Percentiles rank a stretch among this genome's conserved stretches.
Evolutionary conservation across 2,113 vertebrate species (phyloP).

Genomic region (Diphyllodes magnificus): DNA sequence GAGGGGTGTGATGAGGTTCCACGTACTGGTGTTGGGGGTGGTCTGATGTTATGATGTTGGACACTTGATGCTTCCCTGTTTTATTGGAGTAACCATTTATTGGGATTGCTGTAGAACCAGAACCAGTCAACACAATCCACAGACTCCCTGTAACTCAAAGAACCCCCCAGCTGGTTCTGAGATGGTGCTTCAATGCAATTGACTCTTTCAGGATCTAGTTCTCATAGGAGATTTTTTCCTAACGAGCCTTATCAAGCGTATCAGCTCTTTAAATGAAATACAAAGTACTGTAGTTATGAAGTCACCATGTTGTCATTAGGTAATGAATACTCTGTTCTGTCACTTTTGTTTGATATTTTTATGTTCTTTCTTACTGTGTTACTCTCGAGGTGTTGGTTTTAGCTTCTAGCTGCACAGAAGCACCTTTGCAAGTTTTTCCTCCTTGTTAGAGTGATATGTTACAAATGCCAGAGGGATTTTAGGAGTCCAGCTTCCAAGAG

Average conservation of each 20-base stretch:
- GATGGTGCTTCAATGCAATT: background rate
- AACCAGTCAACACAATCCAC: background rate
- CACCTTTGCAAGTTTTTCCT: background rate
- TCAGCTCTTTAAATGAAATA: background rate
- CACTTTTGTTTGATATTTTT: background rate
- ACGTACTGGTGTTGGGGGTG: background rate
- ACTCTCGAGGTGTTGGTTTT: background rate
- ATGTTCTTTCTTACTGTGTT: background rate
- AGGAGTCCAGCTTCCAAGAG: background rate
- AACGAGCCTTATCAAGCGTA: fast-evolving
- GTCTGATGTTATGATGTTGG: background rate
- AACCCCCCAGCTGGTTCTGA: background rate
- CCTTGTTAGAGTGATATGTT: background rate
- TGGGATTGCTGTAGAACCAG: background rate
- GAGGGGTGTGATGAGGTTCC: background rate
- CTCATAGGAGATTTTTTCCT: background rate
- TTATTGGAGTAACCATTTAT: background rate
- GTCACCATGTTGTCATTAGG: background rate
- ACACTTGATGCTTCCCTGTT: background rate
- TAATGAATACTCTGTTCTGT: background rate
- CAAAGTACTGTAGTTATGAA: background rate
- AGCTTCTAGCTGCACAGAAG: background rate
- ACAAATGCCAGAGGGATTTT: background rate
- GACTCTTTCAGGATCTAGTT: background rate
- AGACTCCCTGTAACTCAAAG: background rate